Base-by-base conservation (phyloP, 1,140 invertebrate genomes). In the Drosophila quadrilineata region DNA sequence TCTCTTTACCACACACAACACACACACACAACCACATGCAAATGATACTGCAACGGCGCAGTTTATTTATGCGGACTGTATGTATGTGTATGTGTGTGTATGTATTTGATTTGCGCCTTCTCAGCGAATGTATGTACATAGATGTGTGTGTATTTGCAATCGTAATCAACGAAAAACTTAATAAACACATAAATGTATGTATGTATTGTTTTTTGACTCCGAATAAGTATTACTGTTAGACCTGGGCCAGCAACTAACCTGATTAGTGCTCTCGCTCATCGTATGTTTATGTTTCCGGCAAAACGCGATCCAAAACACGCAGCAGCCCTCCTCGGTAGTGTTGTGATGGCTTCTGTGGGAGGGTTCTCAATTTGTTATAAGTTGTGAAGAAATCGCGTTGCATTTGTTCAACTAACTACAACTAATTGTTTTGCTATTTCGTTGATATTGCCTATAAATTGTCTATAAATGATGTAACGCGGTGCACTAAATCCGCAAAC, bases 261-360 rank as follows among this genome's bases (percentile, higher is more conserved):
- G 79, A 75, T 85, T 85, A 49, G 70, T 85, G 71, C 71, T 85
- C 57, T 86, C 79, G 79, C 71, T 85, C 79, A 85, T 85, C 64
- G 62, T 80, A 49, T 69, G 64, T 67, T 67, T 66, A 66, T 66
- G 63, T 52, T 65, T 66, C 63, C 63, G 63, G 63, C 63, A 24
- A 66, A n/a, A 46, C 63, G 63, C 63, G 38, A 46, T 10, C 38
- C 63, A 65, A 65, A 65, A 59, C 62, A 50, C 45, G 54, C 54
- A 65, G 56, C 62, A 43, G 54, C 3, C 24, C 52, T 63, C 38
- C 60, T 46, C 43, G 28, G 45, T 38, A 40, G 2, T 50, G 35
- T 6, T 43, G 48, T n/a, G n/a, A n/a, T n/a, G n/a, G n/a, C n/a
- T n/a, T 36, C 3, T 66, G 16, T 24, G 45, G 40, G 43, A 28